Evolutionary conservation across 2,888 invertebrate genomes (phyloP).

Genomic region (Noctua janthe): DNA sequence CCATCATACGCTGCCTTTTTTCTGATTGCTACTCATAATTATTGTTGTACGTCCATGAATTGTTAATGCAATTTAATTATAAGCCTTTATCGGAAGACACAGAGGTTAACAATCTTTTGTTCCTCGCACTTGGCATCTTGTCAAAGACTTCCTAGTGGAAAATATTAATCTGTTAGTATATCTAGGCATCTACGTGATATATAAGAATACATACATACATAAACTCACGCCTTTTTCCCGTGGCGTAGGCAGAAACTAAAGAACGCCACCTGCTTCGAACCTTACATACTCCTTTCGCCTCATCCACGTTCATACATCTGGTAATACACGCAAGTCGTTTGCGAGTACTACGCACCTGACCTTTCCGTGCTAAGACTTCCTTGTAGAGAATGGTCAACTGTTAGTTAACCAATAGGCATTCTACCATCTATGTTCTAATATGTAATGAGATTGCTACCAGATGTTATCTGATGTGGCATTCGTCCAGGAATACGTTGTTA

Average conservation of each 20-base stretch:
- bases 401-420: conserved; percentile 9
- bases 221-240: background rate
- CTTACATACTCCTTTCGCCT: background rate
- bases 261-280: too few relatives aligned
- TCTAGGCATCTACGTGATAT: background rate
- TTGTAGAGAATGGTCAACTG: conserved; percentile 4
- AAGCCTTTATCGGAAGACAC: conserved; percentile 71
- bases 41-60: conserved; percentile 34
- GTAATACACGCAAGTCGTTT: background rate
- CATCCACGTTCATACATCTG: background rate
- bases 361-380: conserved; percentile 53
- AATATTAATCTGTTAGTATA: conserved; percentile 1
- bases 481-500: conserved; percentile 19
- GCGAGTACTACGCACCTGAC: background rate
- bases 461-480: conserved; percentile 39
- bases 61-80: conserved; percentile 48
- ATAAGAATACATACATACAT: background rate
- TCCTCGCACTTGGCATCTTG: conserved; percentile 67
- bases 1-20: background rate
- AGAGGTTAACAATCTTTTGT: conserved; percentile 83
- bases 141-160: conserved; percentile 63
- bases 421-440: background rate
- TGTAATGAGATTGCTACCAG: background rate
- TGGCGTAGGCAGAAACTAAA: background rate
- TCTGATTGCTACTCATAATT: background rate